Evolutionary conservation across 2,888 invertebrate species (phyloP).

Genomic region (Pherbina coryleti): DNA sequence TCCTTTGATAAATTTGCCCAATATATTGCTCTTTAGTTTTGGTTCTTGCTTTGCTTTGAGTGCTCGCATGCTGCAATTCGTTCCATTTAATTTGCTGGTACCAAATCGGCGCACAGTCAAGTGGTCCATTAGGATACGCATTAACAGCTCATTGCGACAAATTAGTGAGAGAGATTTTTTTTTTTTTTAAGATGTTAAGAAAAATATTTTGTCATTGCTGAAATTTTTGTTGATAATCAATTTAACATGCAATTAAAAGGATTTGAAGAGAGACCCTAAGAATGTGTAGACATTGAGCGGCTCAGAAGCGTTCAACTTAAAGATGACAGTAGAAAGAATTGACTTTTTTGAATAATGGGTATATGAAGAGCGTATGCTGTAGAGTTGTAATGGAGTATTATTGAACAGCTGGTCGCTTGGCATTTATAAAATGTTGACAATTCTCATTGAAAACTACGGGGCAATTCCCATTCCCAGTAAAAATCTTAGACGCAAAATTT

Average conservation of each 20-base stretch:
- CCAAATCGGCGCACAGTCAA: constrained; percentile 16
- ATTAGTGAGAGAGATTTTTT: background rate
- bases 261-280: background rate
- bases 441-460: too few species aligned
- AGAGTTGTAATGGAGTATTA: too few species aligned
- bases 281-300: too few species aligned
- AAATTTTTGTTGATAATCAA: constrained; percentile 15
- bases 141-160: constrained; percentile 32
- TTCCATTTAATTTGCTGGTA: constrained; percentile 21
- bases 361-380: too few species aligned
- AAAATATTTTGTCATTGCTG: constrained; percentile 31
- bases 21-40: background rate
- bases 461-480: too few species aligned
- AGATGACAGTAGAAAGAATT: too few species aligned
- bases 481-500: too few species aligned
- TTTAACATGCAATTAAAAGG: background rate
- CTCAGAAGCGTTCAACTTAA: too few species aligned
- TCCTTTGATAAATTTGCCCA: constrained; percentile 18
- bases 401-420: too few species aligned
- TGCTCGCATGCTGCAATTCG: constrained; percentile 20
- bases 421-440: too few species aligned
- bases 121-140: constrained; percentile 31
- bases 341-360: too few species aligned
- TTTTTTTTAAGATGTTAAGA: background rate
- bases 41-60: background rate